Conservation (phyloP, 2,888 invertebrate species). For the Melanostoma scalare region DNA sequence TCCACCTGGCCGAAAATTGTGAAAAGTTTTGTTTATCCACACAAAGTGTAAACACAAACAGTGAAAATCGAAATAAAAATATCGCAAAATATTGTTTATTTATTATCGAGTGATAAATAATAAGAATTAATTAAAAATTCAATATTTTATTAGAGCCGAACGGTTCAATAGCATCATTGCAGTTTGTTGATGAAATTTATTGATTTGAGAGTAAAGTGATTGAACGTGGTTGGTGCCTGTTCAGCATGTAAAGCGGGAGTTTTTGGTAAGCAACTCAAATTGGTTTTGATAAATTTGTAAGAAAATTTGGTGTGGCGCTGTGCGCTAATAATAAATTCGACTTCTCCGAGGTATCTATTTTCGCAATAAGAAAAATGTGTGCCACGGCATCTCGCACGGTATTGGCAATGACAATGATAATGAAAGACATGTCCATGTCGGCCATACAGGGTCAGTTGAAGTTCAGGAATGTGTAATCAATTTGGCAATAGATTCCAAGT, state of each 20-base stretch:
- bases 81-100: constrained; percentile 23
- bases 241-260: constrained; percentile 2
- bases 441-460: constrained; percentile 38
- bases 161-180: constrained; percentile 9
- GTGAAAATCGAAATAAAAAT: neutral
- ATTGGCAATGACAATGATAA: constrained; percentile 22
- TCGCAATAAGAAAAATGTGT: constrained; percentile 3
- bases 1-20: neutral
- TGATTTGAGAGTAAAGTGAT: neutral
- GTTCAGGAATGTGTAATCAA: constrained; percentile 10
- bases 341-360: neutral
- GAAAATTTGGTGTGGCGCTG: neutral
- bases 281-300: neutral
- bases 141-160: neutral
- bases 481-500: constrained; percentile 44
- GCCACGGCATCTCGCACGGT: neutral
- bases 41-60: constrained; percentile 20
- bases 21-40: constrained; percentile 5
- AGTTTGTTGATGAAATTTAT: neutral
- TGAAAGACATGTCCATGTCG: constrained; percentile 15
- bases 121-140: neutral
- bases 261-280: constrained; percentile 3
- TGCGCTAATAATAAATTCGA: too few species aligned
- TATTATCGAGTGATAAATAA: constrained; percentile 14
- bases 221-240: neutral